Evolutionary conservation across 2,113 vertebrate species (phyloP).

Genomic region (Siniperca knerii): DNA sequence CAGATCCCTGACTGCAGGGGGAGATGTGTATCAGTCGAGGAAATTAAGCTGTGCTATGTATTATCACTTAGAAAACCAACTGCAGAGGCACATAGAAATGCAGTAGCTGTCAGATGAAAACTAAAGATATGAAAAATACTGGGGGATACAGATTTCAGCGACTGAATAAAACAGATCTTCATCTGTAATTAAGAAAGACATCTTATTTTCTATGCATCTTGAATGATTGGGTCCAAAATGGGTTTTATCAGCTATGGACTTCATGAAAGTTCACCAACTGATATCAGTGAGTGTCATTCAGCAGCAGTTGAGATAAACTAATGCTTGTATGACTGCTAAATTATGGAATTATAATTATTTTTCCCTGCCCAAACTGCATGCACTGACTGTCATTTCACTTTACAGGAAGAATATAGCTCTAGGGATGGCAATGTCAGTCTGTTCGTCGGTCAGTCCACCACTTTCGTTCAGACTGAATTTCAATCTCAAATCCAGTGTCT

Average conservation of each 20-base stretch:
- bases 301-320: constrained; percentile 5
- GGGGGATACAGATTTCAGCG: background rate
- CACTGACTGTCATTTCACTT: background rate
- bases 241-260: background rate
- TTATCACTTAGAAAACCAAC: constrained; percentile 43
- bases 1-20: constrained; percentile 41
- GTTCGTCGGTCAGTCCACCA: background rate
- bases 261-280: constrained; percentile 7
- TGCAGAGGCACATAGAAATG: constrained; percentile 19
- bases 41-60: constrained; percentile 57
- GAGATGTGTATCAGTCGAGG: constrained; percentile 43
- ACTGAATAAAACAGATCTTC: background rate
- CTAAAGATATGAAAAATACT: constrained; percentile 1
- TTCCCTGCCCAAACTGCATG: background rate
- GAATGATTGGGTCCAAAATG: constrained; percentile 1
- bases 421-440: background rate
- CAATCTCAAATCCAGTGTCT: background rate
- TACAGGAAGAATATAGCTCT: background rate
- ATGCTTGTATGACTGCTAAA: background rate
- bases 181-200: constrained; percentile 1
- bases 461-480: background rate
- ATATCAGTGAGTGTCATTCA: background rate
- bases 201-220: background rate
- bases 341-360: background rate
- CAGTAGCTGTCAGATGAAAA: constrained; percentile 18